Evolutionary conservation across 2,888 invertebrate species (phyloP).

Genomic region (Platerodrilus igneus): DNA sequence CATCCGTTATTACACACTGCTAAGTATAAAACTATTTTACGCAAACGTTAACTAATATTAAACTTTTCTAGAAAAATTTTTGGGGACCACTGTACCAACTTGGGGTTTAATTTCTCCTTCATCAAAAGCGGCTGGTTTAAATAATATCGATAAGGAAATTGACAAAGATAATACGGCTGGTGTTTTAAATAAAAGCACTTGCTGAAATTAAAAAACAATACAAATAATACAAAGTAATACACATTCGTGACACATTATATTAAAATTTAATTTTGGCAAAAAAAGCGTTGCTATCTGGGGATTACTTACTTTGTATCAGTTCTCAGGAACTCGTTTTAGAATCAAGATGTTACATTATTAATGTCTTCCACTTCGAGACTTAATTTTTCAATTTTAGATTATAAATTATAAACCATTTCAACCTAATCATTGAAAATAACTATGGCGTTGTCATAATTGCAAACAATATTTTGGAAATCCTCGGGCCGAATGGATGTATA

Average conservation of each 20-base stretch:
- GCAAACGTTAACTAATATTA: too few species aligned
- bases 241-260: slow-evolving; percentile 57
- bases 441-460: too few species aligned
- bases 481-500: too few species aligned
- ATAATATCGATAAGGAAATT: slow-evolving; percentile 70
- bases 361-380: slow-evolving; percentile 87
- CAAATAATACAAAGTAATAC: slow-evolving; percentile 81
- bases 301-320: slow-evolving; percentile 85
- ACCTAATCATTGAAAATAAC: too few species aligned
- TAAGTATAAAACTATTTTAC: too few species aligned
- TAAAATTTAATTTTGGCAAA: slow-evolving; percentile 91
- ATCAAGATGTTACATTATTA: slow-evolving; percentile 79
- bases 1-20: slow-evolving; percentile 91
- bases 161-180: slow-evolving; percentile 83
- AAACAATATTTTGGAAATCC: too few species aligned
- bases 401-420: too few species aligned
- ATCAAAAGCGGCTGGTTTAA: slow-evolving; percentile 87
- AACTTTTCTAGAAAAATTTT: slow-evolving; percentile 15
- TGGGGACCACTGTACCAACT: slow-evolving; percentile 79
- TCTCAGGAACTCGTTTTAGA: slow-evolving; percentile 81
- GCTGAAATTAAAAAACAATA: slow-evolving; percentile 91
- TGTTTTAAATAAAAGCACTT: slow-evolving; percentile 73
- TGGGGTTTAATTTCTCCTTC: slow-evolving; percentile 90
- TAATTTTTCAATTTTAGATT: too few species aligned
- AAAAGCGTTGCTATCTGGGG: slow-evolving; percentile 84